Conservation (phyloP, 2,797 vertebrate genomes). For the Gastrophryne carolinensis region DNA sequence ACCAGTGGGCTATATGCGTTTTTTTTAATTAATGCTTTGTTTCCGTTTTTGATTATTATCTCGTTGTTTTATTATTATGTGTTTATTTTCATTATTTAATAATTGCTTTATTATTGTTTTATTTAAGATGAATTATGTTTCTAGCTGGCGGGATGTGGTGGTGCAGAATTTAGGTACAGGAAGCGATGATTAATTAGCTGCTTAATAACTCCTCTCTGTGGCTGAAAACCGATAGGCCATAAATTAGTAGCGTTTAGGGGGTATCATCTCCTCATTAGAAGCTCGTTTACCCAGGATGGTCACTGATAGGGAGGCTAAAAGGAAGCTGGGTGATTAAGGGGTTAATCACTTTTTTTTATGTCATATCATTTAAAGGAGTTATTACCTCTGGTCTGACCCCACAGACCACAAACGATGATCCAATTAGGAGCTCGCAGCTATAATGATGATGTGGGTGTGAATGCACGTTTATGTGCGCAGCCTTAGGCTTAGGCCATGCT, state of each 20-base stretch:
- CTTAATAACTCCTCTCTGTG: not conserved
- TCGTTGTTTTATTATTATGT: not conserved
- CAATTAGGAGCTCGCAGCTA: no score
- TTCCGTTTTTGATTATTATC: not conserved
- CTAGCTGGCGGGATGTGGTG: not conserved
- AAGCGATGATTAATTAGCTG: not conserved
- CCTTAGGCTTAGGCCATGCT: no score
- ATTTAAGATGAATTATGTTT: not conserved
- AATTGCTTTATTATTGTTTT: not conserved
- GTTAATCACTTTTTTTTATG: not conserved
- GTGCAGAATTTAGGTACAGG: not conserved
- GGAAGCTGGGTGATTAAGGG: not conserved
- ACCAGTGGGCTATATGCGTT: not conserved
- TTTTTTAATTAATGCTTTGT: not conserved
- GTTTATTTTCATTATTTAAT: no score
- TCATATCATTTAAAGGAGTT: not conserved
- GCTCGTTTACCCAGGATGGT: not conserved
- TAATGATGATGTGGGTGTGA: no score
- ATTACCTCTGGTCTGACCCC: not conserved
- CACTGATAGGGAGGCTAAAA: not conserved
- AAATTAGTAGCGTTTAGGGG: constrained; percentile 8
- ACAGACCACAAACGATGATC: no score
- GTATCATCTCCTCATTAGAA: constrained; percentile 13
- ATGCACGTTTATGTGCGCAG: no score
- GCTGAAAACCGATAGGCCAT: constrained; percentile 23